These are phyloP conservation scores for Alviniconcha marisindica DNA, from an alignment of 1,140 invertebrate genomes.

Conservation along the genomic window DNA sequence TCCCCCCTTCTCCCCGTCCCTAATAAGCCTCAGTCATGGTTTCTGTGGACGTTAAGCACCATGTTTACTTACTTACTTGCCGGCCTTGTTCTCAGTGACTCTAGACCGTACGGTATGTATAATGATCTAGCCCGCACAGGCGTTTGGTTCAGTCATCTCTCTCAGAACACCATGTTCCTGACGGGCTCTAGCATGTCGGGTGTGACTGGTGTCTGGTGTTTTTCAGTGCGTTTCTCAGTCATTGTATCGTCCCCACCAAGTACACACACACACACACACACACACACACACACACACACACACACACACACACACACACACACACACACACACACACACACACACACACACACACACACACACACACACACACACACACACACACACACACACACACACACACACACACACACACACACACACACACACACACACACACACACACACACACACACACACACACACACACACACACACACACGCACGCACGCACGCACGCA, in stretches of 20 bases:
- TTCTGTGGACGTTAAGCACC: too few species aligned
- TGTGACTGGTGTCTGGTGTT: too few species aligned
- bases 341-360: background rate
- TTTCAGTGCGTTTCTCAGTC: too few species aligned
- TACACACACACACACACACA: background rate
- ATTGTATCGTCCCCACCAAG: background rate
- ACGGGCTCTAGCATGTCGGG: too few species aligned
- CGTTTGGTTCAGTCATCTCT: too few species aligned
- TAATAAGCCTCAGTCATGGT: too few species aligned
- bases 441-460: conserved; percentile 13
- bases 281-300: background rate
- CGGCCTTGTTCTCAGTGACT: too few species aligned
- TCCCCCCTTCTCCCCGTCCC: too few species aligned
- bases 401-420: background rate
- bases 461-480: background rate
- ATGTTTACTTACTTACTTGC: too few species aligned
- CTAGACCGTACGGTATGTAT: too few species aligned
- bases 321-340: background rate
- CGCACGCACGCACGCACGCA: background rate
- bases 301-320: background rate
- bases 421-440: background rate
- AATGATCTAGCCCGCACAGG: too few species aligned
- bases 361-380: background rate
- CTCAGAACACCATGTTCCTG: too few species aligned
- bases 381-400: background rate